Conservation (phyloP, 2,113 vertebrate genomes). For the Grammomys surdaster region DNA sequence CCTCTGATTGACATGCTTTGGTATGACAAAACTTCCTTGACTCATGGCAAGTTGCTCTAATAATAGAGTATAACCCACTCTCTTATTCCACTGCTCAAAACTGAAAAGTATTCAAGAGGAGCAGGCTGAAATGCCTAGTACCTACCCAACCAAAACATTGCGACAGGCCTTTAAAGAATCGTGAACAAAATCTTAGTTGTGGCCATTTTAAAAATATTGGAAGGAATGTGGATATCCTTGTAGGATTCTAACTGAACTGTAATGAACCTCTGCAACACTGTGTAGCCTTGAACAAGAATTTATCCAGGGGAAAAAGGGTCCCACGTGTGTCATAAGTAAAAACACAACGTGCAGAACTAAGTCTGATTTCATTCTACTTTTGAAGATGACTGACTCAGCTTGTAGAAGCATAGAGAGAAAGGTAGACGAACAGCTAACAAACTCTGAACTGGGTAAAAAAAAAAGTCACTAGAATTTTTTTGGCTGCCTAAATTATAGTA, state of each 20-base stretch:
- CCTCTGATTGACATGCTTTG: neutral
- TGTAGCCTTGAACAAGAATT: neutral
- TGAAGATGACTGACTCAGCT: neutral
- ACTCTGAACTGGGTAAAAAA: neutral
- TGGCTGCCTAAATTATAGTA: conserved; percentile 60
- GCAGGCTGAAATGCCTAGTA: neutral
- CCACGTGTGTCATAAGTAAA: neutral
- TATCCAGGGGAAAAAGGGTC: neutral
- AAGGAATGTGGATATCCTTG: neutral
- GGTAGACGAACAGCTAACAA: conserved; percentile 10
- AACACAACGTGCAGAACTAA: neutral
- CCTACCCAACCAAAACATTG: conserved; percentile 22
- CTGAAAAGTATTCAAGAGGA: conserved; percentile 8
- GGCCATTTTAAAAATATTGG: conserved; percentile 18
- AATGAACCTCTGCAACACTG: neutral
- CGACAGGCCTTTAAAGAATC: neutral
- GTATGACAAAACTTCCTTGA: neutral
- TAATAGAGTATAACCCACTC: conserved; percentile 27
- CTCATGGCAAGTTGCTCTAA: neutral
- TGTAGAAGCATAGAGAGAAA: neutral
- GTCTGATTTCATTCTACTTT: neutral
- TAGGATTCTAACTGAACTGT: neutral
- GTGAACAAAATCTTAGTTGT: conserved; percentile 21
- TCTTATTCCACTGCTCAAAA: conserved; percentile 21
- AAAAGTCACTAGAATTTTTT: neutral